phyloP scores from a whole-genome alignment of 2,888 invertebrate genomes.

The Synergus itoensis region DNA sequence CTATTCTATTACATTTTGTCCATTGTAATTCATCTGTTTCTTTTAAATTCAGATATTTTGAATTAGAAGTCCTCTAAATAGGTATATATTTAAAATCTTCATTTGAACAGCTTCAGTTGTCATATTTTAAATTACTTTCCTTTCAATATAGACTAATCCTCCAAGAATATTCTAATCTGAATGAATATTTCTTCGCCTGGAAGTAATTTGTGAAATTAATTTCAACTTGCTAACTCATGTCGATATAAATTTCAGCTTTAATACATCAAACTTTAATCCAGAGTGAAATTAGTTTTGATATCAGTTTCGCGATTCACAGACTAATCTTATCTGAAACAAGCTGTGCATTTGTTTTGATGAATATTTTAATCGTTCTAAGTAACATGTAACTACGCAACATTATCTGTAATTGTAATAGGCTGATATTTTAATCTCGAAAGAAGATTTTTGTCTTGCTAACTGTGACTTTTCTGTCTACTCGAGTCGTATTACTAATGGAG shows the following conservation, averaged over 20 bases:
- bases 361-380: conserved; percentile 11
- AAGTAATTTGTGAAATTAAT: background rate
- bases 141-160: background rate
- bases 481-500: conserved; percentile 24
- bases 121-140: background rate
- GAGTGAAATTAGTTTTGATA: conserved; percentile 8
- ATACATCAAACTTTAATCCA: background rate
- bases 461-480: background rate
- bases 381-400: conserved; percentile 6
- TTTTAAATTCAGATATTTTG: too few relatives aligned
- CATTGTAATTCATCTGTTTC: too few relatives aligned
- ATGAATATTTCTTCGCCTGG: background rate
- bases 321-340: conserved; percentile 33
- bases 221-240: background rate
- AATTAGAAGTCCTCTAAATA: too few relatives aligned
- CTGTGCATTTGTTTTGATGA: conserved; percentile 1
- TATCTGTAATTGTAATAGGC: conserved; percentile 5
- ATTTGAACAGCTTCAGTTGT: background rate
- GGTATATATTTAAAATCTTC: background rate
- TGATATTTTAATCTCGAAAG: conserved; percentile 25
- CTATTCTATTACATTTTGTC: too few relatives aligned
- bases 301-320: background rate
- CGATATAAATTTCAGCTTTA: background rate
- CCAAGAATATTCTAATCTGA: background rate
- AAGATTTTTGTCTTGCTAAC: conserved; percentile 17